These are phyloP conservation scores for Drymodes brunneopygia DNA, from an alignment of 2,113 vertebrate genomes.

Conservation along the genomic window DNA sequence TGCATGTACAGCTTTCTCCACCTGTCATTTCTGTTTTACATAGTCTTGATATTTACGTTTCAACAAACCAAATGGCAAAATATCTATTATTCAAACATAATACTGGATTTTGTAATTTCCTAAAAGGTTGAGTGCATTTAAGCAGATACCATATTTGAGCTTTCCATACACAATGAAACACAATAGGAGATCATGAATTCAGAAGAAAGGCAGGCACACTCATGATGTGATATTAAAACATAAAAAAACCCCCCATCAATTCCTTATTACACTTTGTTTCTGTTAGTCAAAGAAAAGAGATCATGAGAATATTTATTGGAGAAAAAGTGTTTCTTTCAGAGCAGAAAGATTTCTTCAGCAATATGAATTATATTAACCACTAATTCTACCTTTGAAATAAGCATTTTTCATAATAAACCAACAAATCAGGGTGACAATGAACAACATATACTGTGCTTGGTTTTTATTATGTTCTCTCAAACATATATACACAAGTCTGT, in stretches of 20 bases:
- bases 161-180: neutral
- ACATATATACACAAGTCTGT: neutral
- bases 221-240: neutral
- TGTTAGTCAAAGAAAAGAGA: neutral
- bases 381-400: neutral
- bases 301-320: neutral
- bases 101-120: neutral
- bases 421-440: neutral
- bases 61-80: neutral
- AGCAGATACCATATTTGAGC: neutral
- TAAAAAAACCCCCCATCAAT: neutral
- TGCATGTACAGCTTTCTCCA: neutral
- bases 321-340: neutral
- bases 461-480: neutral
- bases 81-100: neutral
- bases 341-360: neutral
- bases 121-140: neutral
- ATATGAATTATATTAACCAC: neutral
- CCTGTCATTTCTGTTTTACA: neutral
- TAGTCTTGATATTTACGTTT: neutral
- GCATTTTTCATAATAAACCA: neutral
- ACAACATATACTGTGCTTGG: neutral
- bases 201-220: neutral
- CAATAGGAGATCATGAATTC: neutral
- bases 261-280: neutral